Evolutionary conservation across 1,140 invertebrate genomes (phyloP), one percentile per base, ranked within the genome.

Genomic region (Grapholita molesta): DNA sequence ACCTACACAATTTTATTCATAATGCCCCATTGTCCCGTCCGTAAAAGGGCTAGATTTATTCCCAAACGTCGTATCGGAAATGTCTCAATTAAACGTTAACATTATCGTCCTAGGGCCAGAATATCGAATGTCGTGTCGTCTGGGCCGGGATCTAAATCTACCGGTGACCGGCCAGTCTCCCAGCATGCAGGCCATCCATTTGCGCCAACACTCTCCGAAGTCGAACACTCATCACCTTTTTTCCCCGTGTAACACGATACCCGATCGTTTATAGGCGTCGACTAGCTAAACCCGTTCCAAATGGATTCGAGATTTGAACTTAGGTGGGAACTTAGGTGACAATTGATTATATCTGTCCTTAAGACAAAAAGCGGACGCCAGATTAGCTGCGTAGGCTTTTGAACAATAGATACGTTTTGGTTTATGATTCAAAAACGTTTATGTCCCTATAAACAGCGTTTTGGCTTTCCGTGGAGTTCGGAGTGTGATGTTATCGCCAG

Each of bases 341-440:
- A 91, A 91, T 89, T 90, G 89, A 91, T 90, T 88, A 85, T 84
- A 80, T 81, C 78, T 76, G 73, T 77, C 72, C 69, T 74, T 76
- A 52, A 81, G 80, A 91, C 87, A 91, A 91, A 91, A 91, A 91
- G 87, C 79, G 77, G 86, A 88, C 73, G 80, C 73, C 79, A 86
- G 84, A 88, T 89, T 88, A 86, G 85, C 88, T 85, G 85, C 86
- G 89, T 88, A 89, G 86, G 84, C 72, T 42, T 73, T 71, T 77
- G 86, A 82, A 91, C 89, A 91, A 91, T 91, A 84, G 87, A 88
- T 88, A 79, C 84, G 80, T 77, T 79, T 84, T 88, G 83, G 73
- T 91, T 91, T 91, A 91, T 88, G 87, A 88, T 87, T 89, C 89
- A 86, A 91, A 89, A 91, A 89, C 85, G 83, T 91, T 91, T 89